A percentile compares a stretch with the other conserved stretches of the same genome.
Evolutionary conservation across 2,888 invertebrate species (phyloP).

Genomic region (Eretmocerus hayati): DNA sequence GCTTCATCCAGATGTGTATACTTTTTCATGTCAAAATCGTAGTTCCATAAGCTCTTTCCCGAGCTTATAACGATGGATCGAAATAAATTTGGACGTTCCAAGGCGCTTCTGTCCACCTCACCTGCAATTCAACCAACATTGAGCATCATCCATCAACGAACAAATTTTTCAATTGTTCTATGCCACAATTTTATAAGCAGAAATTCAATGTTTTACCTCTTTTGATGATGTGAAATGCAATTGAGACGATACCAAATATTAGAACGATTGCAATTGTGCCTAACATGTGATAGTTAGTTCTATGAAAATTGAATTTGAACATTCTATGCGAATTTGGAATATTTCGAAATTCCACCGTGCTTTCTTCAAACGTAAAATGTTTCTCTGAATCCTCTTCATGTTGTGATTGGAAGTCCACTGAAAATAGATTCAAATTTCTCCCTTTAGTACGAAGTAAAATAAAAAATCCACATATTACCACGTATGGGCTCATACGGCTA

Average conservation of each 20-base stretch:
- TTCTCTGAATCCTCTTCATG: not conserved
- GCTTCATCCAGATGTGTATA: not conserved
- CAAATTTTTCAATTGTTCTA: too few species aligned
- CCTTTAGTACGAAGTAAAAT: too few species aligned
- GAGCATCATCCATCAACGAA: too few species aligned
- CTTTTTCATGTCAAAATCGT: not conserved
- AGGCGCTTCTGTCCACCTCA: not conserved
- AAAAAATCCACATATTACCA: too few species aligned
- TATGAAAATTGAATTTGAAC: not conserved
- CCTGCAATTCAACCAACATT: too few species aligned
- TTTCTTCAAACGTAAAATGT: slow-evolving; percentile 5
- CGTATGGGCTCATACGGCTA: too few species aligned
- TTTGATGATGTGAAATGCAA: not conserved
- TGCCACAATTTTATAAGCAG: too few species aligned
- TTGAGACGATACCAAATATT: not conserved
- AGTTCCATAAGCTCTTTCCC: not conserved
- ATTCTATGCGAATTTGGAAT: not conserved
- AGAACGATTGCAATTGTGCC: not conserved
- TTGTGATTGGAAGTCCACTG: slow-evolving; percentile 3
- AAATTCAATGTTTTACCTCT: not conserved
- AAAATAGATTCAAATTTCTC: too few species aligned
- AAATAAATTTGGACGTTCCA: not conserved
- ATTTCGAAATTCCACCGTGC: not conserved
- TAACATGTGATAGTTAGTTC: not conserved
- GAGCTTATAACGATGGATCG: slow-evolving; percentile 4